These are phyloP conservation scores for Tretioscincus oriximinensis DNA, from an alignment of 2,113 vertebrate genomes.

Conservation along the genomic window DNA sequence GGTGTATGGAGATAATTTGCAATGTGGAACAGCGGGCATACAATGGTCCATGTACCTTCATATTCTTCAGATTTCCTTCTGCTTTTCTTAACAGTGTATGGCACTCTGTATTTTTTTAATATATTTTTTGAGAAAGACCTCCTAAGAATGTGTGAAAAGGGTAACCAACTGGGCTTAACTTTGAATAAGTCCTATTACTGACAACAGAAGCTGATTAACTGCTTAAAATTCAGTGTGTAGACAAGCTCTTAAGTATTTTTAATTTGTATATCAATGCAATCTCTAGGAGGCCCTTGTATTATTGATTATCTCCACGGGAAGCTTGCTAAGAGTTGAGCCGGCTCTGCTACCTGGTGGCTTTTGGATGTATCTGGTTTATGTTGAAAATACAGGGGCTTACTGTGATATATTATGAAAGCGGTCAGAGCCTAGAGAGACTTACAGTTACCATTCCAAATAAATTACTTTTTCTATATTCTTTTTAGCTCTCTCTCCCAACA, in stretches of 20 bases:
- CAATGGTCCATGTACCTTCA: neutral
- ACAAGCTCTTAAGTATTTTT: slow-evolving; percentile 22
- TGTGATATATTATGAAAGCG: slow-evolving; percentile 3
- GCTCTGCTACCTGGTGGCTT: slow-evolving; percentile 10
- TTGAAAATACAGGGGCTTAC: slow-evolving; percentile 11
- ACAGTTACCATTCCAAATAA: neutral
- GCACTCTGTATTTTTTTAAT: neutral
- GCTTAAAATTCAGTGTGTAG: slow-evolving; percentile 30
- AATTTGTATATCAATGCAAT: neutral
- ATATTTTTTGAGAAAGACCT: neutral
- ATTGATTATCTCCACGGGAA: slow-evolving; percentile 23
- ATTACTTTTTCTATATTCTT: neutral
- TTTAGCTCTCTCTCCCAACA: neutral
- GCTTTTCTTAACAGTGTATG: neutral
- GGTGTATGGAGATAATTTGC: neutral
- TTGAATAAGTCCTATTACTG: slow-evolving; percentile 18
- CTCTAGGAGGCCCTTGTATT: slow-evolving; percentile 7
- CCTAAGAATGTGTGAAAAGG: neutral
- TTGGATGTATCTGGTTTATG: neutral
- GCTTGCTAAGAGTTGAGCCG: slow-evolving; percentile 1
- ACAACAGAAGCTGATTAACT: slow-evolving; percentile 33
- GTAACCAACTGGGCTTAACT: slow-evolving; percentile 17
- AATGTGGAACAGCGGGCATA: neutral
- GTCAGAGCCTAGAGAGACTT: neutral
- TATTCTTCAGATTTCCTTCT: neutral